Evolutionary conservation across 2,113 vertebrate genomes (phyloP).

Genomic region (Malurus melanocephalus): DNA sequence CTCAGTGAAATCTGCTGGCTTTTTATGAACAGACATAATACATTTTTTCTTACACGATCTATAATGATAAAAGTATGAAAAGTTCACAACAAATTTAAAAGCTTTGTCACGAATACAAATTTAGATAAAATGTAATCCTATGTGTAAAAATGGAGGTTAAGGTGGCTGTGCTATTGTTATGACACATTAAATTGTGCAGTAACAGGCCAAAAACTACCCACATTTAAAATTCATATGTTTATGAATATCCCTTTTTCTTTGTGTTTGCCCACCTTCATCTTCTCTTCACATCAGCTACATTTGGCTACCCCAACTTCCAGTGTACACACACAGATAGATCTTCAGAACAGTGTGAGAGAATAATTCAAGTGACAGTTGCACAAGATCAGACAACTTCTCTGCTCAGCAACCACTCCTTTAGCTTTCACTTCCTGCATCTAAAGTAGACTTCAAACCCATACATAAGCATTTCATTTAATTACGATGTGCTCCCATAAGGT

Average conservation of each 20-base stretch:
- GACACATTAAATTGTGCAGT: background rate
- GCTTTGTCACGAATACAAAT: background rate
- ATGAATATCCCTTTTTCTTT: background rate
- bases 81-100: background rate
- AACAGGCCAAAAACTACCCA: background rate
- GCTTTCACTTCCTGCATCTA: background rate
- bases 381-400: background rate
- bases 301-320: background rate
- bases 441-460: background rate
- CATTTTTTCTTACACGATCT: background rate
- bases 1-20: background rate
- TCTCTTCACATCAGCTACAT: background rate
- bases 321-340: background rate
- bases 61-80: background rate
- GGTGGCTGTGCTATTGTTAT: background rate
- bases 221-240: background rate
- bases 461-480: background rate
- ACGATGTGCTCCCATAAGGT: background rate
- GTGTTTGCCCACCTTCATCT: background rate
- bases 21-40: background rate
- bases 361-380: background rate
- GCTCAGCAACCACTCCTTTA: background rate
- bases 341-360: background rate
- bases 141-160: background rate
- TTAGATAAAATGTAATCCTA: background rate